Percentiles rank a stretch among this genome's conserved stretches.
These are phyloP conservation scores for Metopia argyrocephala DNA, from an alignment of 2,888 invertebrate genomes.

Conservation along the genomic window DNA sequence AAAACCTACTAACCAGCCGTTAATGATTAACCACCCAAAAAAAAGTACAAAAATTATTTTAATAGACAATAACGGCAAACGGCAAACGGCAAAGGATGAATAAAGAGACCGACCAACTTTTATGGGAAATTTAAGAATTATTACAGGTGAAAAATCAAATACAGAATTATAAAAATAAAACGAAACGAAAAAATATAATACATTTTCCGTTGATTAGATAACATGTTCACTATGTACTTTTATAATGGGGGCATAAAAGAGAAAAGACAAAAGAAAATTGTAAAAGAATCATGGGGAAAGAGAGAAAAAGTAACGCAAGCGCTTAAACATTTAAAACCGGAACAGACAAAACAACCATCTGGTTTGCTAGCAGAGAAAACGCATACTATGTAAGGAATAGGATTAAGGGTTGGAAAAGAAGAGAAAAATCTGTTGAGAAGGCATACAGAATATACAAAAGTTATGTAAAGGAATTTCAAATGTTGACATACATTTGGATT, in stretches of 20 bases:
- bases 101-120: not conserved
- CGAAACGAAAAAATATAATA: not conserved
- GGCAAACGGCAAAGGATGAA: not conserved
- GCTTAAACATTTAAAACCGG: not conserved
- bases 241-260: not conserved
- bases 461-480: slow-evolving; percentile 57
- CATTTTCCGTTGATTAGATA: slow-evolving; percentile 39
- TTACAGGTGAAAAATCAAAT: slow-evolving; percentile 27
- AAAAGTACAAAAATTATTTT: not conserved
- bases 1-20: not conserved
- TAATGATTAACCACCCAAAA: slow-evolving; percentile 10
- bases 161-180: not conserved
- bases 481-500: slow-evolving; percentile 34
- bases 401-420: slow-evolving; percentile 37
- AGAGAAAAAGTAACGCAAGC: slow-evolving; percentile 16
- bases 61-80: not conserved
- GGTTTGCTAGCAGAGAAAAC: slow-evolving; percentile 1
- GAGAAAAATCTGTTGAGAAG: not conserved
- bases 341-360: not conserved
- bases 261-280: not conserved
- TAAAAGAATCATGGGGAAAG: not conserved
- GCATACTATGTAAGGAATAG: not conserved
- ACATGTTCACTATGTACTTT: not conserved
- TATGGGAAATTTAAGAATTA: not conserved
- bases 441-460: not conserved